phyloP scores from a whole-genome alignment of 2,113 vertebrate species.

The zebrafish (Danio rerio) region DNA sequence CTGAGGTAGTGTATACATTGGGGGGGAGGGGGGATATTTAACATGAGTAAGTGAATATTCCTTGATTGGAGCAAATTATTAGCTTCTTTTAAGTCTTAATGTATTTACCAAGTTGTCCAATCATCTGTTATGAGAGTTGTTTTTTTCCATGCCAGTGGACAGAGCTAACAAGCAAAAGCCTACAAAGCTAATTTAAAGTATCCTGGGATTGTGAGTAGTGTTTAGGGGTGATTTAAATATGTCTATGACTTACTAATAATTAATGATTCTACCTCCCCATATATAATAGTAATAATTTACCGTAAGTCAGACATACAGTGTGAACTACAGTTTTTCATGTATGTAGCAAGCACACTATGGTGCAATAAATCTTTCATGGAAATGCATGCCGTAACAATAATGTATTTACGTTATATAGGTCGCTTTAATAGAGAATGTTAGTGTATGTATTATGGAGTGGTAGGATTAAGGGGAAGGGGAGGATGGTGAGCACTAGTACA shows the following conservation, averaged over 20 bases:
- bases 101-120: neutral
- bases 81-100: neutral
- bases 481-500: neutral
- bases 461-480: neutral
- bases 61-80: neutral
- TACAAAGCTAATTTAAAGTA: neutral
- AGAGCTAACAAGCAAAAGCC: neutral
- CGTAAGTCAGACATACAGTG: neutral
- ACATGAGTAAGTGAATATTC: neutral
- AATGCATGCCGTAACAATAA: neutral
- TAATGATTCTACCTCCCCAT: neutral
- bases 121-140: neutral
- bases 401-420: neutral
- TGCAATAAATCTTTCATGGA: neutral
- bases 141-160: constrained; percentile 17
- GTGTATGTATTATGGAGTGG: constrained; percentile 3
- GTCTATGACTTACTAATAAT: neutral
- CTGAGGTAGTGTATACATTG: neutral
- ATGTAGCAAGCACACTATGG: neutral
- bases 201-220: neutral
- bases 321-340: neutral
- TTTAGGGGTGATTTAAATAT: constrained; percentile 2
- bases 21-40: neutral
- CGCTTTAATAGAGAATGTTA: constrained; percentile 35
- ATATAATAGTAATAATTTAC: neutral